phyloP scores from a whole-genome alignment of 1,140 invertebrate genomes.

The Drosophila rhopaloa region DNA sequence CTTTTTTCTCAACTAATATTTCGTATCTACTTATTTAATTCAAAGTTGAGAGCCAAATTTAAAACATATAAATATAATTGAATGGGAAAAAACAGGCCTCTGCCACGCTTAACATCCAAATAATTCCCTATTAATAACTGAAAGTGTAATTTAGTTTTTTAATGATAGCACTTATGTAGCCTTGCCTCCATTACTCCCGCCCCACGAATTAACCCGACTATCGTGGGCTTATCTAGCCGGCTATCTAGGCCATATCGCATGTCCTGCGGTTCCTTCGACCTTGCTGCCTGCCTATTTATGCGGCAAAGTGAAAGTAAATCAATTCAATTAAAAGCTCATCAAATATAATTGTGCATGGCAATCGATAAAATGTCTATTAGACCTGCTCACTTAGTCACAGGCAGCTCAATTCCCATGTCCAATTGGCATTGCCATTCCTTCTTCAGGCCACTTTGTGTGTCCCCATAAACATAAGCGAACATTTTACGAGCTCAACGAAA shows the following conservation, averaged over 20 bases:
- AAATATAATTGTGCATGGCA: constrained; percentile 67
- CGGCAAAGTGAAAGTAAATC: constrained; percentile 58
- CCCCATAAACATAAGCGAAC: constrained; percentile 43
- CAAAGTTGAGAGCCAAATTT: too few species aligned
- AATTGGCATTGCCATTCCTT: constrained; percentile 14
- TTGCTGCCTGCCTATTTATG: constrained; percentile 34
- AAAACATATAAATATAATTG: not conserved
- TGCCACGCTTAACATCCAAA: not conserved
- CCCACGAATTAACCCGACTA: not conserved
- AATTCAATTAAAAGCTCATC: constrained; percentile 80
- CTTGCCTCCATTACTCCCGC: not conserved
- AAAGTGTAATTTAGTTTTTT: not conserved
- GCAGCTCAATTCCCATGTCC: constrained; percentile 31
- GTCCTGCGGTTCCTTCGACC: constrained; percentile 25
- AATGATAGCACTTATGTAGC: not conserved
- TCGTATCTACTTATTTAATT: too few species aligned
- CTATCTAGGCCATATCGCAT: constrained; percentile 26
- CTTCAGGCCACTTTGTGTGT: constrained; percentile 29
- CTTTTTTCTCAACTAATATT: too few species aligned
- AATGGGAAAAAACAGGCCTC: not conserved
- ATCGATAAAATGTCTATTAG: constrained; percentile 72
- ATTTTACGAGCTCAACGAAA: constrained; percentile 69
- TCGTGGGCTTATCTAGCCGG: constrained; percentile 2
- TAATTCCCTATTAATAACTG: constrained; percentile 2
- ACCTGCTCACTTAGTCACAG: constrained; percentile 19